These are phyloP conservation scores for Corythaixoides concolor DNA, from an alignment of 2,113 vertebrate species.

Conservation along the genomic window DNA sequence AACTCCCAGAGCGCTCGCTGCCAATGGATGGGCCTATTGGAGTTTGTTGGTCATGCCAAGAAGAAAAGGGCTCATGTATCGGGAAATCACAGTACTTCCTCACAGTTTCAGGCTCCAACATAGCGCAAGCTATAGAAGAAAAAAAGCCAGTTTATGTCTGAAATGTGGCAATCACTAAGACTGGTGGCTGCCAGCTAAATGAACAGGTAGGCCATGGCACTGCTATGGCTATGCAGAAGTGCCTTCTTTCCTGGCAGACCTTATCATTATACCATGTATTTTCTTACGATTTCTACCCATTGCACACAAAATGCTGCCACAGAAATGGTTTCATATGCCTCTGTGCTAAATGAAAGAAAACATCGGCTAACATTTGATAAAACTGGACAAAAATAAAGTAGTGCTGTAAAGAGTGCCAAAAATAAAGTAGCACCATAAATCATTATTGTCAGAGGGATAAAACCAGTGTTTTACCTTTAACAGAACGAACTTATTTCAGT, in stretches of 20 bases:
- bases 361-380: neutral
- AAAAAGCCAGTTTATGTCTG: neutral
- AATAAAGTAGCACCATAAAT: neutral
- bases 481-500: neutral
- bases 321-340: neutral
- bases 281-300: neutral
- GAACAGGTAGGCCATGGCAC: neutral
- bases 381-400: neutral
- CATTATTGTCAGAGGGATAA: neutral
- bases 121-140: neutral
- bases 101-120: rapidly evolving
- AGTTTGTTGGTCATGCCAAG: neutral
- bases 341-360: neutral
- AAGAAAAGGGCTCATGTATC: neutral
- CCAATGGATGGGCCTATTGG: too few species aligned
- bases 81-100: neutral
- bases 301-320: neutral
- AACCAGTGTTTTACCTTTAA: neutral
- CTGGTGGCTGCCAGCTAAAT: neutral
- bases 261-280: neutral
- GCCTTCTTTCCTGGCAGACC: neutral
- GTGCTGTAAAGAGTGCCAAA: neutral
- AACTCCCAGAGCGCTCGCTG: neutral
- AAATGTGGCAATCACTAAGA: neutral
- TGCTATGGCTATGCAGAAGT: neutral